phyloP scores from a whole-genome alignment of 2,113 vertebrate species.

The Tamias sibiricus region DNA sequence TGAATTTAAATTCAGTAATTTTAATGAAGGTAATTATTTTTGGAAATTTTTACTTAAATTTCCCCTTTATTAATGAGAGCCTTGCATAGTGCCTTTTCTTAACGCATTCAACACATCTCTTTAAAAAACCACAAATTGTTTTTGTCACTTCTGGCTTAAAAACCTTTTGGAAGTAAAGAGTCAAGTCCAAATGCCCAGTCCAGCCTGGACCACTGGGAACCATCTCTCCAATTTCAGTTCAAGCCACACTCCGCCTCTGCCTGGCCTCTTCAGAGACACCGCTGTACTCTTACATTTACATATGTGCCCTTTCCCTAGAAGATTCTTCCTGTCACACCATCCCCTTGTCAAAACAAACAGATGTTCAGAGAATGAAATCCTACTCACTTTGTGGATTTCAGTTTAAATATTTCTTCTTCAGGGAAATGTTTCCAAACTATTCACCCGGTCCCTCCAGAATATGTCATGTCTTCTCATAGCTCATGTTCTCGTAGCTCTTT shows the following conservation, averaged over 20 bases:
- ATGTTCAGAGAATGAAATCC: background rate
- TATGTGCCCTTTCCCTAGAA: background rate
- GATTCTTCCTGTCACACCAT: background rate
- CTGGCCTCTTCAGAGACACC: background rate
- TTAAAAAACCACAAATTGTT: background rate
- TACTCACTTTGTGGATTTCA: background rate
- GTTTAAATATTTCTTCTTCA: background rate
- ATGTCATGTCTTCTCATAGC: background rate
- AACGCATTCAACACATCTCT: background rate
- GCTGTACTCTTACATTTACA: background rate
- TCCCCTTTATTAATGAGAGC: background rate
- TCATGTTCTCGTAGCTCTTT: background rate
- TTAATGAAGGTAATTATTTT: constrained; percentile 27
- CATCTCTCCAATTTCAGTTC: background rate
- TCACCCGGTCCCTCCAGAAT: background rate
- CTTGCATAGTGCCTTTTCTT: background rate
- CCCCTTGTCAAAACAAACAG: background rate
- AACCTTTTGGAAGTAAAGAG: background rate
- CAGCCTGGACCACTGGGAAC: background rate
- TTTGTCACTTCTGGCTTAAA: background rate
- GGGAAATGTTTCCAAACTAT: background rate
- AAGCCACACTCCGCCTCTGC: background rate
- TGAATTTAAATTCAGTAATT: background rate
- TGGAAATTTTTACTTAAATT: background rate
- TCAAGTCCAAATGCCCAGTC: background rate